A percentile compares a stretch with the other conserved stretches of the same genome.
These are phyloP conservation scores for Neoarius graeffei DNA, from an alignment of 2,113 vertebrate genomes.

Conservation along the genomic window DNA sequence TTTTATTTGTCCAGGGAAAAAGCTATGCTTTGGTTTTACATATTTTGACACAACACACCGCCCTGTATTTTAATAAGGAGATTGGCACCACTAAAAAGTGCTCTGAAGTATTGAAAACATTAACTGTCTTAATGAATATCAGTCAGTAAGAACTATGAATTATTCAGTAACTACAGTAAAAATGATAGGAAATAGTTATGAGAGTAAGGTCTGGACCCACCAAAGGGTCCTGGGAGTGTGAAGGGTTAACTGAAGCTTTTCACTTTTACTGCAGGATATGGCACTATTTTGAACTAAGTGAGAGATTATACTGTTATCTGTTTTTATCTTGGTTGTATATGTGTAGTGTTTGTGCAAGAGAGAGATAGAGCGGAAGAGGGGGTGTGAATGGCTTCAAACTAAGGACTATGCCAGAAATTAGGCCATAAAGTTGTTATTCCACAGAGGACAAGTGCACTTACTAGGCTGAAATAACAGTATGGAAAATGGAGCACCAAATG, in stretches of 20 bases:
- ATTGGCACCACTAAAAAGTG: too few relatives aligned
- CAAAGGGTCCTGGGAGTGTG: background rate
- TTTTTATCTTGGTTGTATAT: constrained; percentile 19
- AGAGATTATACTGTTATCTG: constrained; percentile 5
- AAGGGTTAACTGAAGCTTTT: constrained; percentile 4
- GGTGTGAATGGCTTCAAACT: constrained; percentile 8
- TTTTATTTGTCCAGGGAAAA: background rate
- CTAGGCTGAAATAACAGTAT: constrained; percentile 18
- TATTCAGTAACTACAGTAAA: background rate
- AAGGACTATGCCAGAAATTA: constrained; percentile 23
- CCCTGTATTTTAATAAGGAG: too few relatives aligned
- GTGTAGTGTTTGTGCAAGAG: background rate
- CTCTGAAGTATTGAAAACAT: background rate
- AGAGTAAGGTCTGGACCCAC: background rate
- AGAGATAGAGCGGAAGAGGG: background rate
- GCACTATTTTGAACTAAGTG: constrained; percentile 16
- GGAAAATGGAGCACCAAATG: constrained; percentile 10
- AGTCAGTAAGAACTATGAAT: background rate
- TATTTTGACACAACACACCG: too few relatives aligned
- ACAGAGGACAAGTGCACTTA: constrained; percentile 31
- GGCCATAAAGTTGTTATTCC: constrained; percentile 37
- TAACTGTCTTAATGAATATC: background rate
- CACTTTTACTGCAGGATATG: constrained; percentile 13
- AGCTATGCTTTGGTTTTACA: background rate
- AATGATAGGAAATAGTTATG: background rate